A percentile compares a stretch with the other conserved stretches of the same genome.
phyloP scores from a whole-genome alignment of 2,797 vertebrate genomes.

The Phylloscopus collybita region DNA sequence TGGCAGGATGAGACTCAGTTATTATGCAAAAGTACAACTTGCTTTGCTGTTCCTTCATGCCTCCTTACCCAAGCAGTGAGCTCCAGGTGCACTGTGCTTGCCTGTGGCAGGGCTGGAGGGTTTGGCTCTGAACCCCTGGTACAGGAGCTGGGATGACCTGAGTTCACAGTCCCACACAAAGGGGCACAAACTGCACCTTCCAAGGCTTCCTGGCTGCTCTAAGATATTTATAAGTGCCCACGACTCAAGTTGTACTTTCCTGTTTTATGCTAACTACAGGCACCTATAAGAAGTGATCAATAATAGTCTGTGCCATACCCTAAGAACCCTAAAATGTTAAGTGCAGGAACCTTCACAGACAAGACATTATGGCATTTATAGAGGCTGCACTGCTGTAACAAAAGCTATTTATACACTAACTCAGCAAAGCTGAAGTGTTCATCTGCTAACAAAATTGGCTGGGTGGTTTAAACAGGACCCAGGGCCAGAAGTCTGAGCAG shows the following conservation, averaged over 20 bases:
- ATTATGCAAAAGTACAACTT: background rate
- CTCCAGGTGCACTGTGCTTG: background rate
- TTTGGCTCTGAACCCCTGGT: background rate
- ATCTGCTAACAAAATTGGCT: background rate
- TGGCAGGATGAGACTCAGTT: background rate
- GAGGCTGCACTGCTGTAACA: too few species aligned
- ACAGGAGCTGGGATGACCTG: background rate
- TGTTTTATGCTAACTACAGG: too few species aligned
- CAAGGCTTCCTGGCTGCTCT: background rate
- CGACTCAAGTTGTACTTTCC: background rate
- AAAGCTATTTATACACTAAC: constrained; percentile 57
- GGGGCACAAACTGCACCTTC: background rate
- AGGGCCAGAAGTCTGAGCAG: background rate
- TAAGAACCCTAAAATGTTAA: too few species aligned
- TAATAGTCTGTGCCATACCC: too few species aligned
- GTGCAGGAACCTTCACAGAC: too few species aligned
- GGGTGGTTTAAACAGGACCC: background rate
- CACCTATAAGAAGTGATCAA: too few species aligned
- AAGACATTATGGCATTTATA: too few species aligned
- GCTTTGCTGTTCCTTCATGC: background rate
- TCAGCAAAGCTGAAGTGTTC: background rate
- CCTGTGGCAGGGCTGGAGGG: background rate
- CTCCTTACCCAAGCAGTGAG: background rate
- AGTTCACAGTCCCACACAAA: accelerated
- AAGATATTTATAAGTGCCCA: background rate